Evolutionary conservation across 2,113 vertebrate genomes (phyloP), one percentile per base, ranked within the genome.

Genomic region (Petaurus breviceps): DNA sequence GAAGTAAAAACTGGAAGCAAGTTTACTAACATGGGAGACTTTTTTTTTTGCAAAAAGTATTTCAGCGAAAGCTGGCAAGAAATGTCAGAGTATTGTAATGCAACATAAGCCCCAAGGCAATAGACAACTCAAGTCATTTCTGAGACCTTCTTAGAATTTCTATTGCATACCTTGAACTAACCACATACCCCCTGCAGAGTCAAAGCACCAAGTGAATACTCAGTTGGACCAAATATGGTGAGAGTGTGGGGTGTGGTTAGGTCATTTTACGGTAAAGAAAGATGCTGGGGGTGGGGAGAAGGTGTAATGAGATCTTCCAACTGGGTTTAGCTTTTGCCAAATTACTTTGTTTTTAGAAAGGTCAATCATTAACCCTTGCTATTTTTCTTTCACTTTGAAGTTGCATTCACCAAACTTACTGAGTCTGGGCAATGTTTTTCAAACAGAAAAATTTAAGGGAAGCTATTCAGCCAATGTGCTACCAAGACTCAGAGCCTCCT

Each of bases 91-190:
- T 53, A 19, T 28, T 68, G 7, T 28, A 24, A 24, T n/a, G 31
- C 28, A n/a, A 43, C 16, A 23, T 47, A 5, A 91, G 92, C 2
- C 37, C 24, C 90, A 46, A 54, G 46, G 25, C 47, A 52, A 50
- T 47, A 91, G n/a, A 24, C 54, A 89, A 93, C 94, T 95, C 37
- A 53, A 96, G 96, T 93, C 95, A 96, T 92, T 95, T 92, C 68
- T 50, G 92, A 94, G 24, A 95, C 93, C 28, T 98, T 92, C 93
- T 95, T 98, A 97, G 97, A 92, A 92, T 95, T 98, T 98, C 98
- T 96, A 94, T 98, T 95, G 61, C 51, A 28, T 93, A 98, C 97
- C 96, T 97, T 96, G 91, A 95, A 92, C 94, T 96, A 97, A 97
- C 97, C 93, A 94, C 97, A 97, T 0, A 97, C 92, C 91, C 93